Conservation (phyloP, 2,888 invertebrate species). For the Dryadula phaetusa region DNA sequence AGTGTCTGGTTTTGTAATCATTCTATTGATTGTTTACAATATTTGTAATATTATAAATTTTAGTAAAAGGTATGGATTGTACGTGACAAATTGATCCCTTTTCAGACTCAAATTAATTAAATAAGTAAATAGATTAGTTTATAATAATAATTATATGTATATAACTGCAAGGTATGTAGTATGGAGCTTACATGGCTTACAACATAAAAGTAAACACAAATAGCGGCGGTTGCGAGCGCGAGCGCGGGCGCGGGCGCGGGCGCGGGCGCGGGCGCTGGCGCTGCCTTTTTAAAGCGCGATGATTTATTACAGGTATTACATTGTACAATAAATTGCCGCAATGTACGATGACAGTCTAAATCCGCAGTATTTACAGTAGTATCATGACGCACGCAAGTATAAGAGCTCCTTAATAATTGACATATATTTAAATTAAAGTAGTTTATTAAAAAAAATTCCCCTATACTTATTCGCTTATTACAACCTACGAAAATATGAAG, state of each 20-base stretch:
- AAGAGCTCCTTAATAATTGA: not conserved
- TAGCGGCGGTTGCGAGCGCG: constrained; percentile 17
- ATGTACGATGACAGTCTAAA: constrained; percentile 18
- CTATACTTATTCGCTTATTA: not conserved
- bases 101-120: not conserved
- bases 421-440: not conserved
- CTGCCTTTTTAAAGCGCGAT: constrained; percentile 22
- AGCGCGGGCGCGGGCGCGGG: too few relatives aligned
- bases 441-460: not conserved
- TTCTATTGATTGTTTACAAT: not conserved
- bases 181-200: constrained; percentile 10
- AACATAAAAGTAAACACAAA: constrained; percentile 15
- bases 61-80: not conserved
- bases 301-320: constrained; percentile 32
- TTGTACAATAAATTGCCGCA: constrained; percentile 13
- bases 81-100: not conserved
- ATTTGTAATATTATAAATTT: too few relatives aligned
- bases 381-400: not conserved
- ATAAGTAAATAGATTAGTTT: not conserved
- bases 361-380: not conserved
- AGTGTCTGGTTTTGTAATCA: too few relatives aligned
- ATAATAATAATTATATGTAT: not conserved
- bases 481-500: not conserved
- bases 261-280: constrained; percentile 16
- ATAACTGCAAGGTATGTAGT: not conserved